These are phyloP conservation scores for Oncorhynchus nerka DNA, from an alignment of 2,113 vertebrate genomes.

Conservation along the genomic window DNA sequence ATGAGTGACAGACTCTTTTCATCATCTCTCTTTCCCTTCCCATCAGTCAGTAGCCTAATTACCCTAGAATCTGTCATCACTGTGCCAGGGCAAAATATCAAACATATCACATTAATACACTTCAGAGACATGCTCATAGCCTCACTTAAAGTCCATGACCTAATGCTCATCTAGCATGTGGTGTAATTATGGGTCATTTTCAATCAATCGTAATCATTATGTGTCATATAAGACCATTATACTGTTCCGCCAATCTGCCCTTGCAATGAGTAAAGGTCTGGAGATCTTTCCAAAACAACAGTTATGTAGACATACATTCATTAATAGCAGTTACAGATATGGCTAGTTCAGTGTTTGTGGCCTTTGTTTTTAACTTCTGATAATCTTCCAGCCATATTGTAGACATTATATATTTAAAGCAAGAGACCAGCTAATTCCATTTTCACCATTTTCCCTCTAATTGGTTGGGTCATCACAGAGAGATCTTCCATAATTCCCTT, in stretches of 20 bases:
- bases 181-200: constrained; percentile 36
- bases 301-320: too few relatives aligned
- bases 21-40: constrained; percentile 31
- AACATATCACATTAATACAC: constrained; percentile 48
- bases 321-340: too few relatives aligned
- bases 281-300: too few relatives aligned
- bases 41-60: constrained; percentile 50
- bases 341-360: too few relatives aligned
- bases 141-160: constrained; percentile 38
- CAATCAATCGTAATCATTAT: constrained; percentile 33
- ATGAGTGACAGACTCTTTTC: constrained; percentile 44
- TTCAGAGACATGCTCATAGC: constrained; percentile 32
- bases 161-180: constrained; percentile 16
- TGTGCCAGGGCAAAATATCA: constrained; percentile 51
- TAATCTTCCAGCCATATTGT: neutral
- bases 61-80: constrained; percentile 47
- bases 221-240: neutral
- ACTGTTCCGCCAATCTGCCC: neutral
- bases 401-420: neutral
- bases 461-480: neutral
- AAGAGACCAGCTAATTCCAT: neutral
- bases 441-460: neutral
- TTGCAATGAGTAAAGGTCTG: too few relatives aligned
- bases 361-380: too few relatives aligned
- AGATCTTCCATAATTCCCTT: neutral